Conservation (phyloP, 1,140 invertebrate genomes). For the Drosophila littoralis region DNA sequence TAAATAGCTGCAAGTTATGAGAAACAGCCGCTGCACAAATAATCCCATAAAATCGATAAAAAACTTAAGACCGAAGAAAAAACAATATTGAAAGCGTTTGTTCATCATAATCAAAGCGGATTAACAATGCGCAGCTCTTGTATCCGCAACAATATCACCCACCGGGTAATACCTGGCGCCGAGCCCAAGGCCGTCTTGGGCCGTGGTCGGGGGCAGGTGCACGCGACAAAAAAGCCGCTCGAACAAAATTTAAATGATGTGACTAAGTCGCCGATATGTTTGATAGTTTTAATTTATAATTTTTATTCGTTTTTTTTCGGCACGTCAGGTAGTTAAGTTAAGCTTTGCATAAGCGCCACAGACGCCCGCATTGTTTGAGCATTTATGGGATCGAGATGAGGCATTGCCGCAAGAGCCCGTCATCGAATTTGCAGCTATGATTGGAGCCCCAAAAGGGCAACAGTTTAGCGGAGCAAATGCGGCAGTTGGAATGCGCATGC, state of each 20-base stretch:
- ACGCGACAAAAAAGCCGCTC: constrained; percentile 67
- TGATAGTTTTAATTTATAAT: constrained; percentile 9
- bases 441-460: not conserved
- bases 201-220: too few species aligned
- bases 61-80: not conserved
- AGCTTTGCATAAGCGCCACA: constrained; percentile 71
- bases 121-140: constrained; percentile 15
- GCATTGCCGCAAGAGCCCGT: constrained; percentile 59
- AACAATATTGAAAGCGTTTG: not conserved
- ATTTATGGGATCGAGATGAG: constrained; percentile 43
- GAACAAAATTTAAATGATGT: constrained; percentile 48
- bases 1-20: not conserved
- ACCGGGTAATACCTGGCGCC: constrained; percentile 19
- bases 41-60: too few species aligned
- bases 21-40: not conserved
- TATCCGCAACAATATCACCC: constrained; percentile 40
- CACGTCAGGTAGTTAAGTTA: constrained; percentile 15
- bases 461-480: not conserved
- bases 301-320: constrained; percentile 25
- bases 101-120: constrained; percentile 2
- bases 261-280: constrained; percentile 20
- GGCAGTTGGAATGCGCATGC: constrained; percentile 48
- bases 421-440: constrained; percentile 40
- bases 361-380: constrained; percentile 69
- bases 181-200: not conserved